Conservation (phyloP, 30 jellyfish, hydroid and myxozoan genomes). For the Euphysa ruthae region DNA sequence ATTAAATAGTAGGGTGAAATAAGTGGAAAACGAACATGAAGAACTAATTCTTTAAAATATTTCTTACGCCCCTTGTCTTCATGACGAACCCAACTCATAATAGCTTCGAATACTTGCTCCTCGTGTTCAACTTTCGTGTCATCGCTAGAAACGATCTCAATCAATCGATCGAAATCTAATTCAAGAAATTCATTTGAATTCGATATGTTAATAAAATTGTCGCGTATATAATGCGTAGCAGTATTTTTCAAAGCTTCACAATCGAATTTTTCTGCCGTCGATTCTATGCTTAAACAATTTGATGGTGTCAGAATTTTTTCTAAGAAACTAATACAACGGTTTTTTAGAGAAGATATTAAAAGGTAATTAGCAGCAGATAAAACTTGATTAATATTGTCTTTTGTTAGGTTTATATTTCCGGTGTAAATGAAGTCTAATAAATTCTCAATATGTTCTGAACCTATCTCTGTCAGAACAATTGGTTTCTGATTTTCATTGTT, state of each 20-base stretch:
- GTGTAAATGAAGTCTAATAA: conserved; percentile 71
- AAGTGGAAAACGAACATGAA: conserved; percentile 82
- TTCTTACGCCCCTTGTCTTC: conserved; percentile 38
- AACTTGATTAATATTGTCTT: conserved; percentile 65
- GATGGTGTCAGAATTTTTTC: conserved; percentile 77
- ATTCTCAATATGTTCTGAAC: conserved; percentile 65
- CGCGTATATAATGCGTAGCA: conserved; percentile 74
- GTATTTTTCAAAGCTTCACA: conserved; percentile 82
- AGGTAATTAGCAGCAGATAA: conserved; percentile 88
- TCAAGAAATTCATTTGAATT: conserved; percentile 67
- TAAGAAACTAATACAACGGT: conserved; percentile 74
- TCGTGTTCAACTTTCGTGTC: conserved; percentile 88
- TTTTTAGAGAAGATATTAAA: conserved; percentile 66
- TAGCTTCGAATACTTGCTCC: conserved; percentile 88
- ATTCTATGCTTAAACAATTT: conserved; percentile 76
- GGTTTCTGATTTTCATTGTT: conserved; percentile 60
- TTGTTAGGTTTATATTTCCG: conserved; percentile 67
- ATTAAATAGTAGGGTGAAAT: conserved; percentile 92
- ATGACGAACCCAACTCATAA: conserved; percentile 79
- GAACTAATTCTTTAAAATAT: conserved; percentile 50
- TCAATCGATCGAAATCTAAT: conserved; percentile 46
- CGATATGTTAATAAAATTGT: conserved; percentile 59
- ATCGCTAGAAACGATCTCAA: conserved; percentile 71
- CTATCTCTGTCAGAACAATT: conserved; percentile 65
- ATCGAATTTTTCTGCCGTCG: conserved; percentile 77